Evolutionary conservation across 2,797 vertebrate species (phyloP).

Genomic region (Falco berigora): DNA sequence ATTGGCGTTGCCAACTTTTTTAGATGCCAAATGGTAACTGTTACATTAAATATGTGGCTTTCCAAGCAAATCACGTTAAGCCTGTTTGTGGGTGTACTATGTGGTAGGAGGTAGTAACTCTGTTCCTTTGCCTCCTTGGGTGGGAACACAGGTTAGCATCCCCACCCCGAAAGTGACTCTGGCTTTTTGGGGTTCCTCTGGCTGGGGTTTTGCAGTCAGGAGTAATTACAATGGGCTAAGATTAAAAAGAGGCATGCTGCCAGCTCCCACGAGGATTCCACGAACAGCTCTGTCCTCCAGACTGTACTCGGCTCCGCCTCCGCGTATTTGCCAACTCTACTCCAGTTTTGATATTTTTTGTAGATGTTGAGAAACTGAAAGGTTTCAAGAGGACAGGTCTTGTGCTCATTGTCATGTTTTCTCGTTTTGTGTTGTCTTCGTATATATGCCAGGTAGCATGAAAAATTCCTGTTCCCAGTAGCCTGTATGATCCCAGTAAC

Average conservation of each 20-base stretch:
- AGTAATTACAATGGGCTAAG: not conserved
- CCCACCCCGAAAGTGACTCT: not conserved
- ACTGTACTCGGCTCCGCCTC: fast-evolving
- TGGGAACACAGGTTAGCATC: not conserved
- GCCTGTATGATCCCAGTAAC: fast-evolving
- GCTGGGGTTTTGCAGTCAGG: not conserved
- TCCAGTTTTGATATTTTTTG: not conserved
- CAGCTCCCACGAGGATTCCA: not conserved
- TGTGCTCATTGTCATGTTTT: not conserved
- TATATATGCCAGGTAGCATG: fast-evolving
- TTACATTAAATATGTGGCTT: not conserved
- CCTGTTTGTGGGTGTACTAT: not conserved
- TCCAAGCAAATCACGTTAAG: not conserved
- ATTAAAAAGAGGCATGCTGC: not conserved
- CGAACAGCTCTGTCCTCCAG: not conserved
- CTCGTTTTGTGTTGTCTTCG: not conserved
- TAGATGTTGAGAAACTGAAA: not conserved
- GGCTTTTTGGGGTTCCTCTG: not conserved
- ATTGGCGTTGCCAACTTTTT: not conserved
- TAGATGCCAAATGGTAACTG: not conserved
- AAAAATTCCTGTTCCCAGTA: not conserved
- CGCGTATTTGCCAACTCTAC: fast-evolving
- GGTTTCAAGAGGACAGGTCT: not conserved
- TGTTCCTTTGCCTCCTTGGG: not conserved
- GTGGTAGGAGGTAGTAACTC: not conserved